Base-by-base conservation (phyloP, 2,888 invertebrate genomes). In the Parnassius mnemosyne region DNA sequence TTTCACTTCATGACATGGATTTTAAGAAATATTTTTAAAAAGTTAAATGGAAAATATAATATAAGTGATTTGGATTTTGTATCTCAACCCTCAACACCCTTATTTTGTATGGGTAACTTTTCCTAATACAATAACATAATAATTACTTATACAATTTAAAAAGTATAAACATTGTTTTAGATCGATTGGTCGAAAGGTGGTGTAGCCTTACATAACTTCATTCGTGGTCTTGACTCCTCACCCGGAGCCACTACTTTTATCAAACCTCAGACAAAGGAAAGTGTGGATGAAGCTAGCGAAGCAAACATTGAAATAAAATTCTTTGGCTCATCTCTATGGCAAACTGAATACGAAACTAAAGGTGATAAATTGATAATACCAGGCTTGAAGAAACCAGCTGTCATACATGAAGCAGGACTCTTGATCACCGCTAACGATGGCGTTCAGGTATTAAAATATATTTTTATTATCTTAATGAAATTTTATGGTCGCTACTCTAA, bases 151-250 rank as follows among this genome's bases (percentile, higher is more conserved):
- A 34, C 34, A 34, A 34, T 34, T 34, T 34, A 34, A 34, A 34
- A 1, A n/a, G 25, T 53, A 44, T 25, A 3, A 46, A 47, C 58
- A 44, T 51, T 49, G 16, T 34, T 34, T n/a, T 72, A 94, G 94
- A 93, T 97, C 61, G 93, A 96, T 75, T 95, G 95, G 91, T 89
- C 92, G 0, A 94, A 95, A 81, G 84, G 94, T 0, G 96, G 95
- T 0, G 76, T 92, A 46, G 93, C 94, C n/a, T 89, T 99, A 5
- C 98, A 98, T 89, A 97, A 99, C 83, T 99, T 98, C 79, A 96
- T 99, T 69, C 93, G 99, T 20, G 98, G 97, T 0, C 92, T 98
- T 75, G 99, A 99, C 81, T 98, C 98, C 3, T 97, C 97, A 0
- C 99, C 99, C 0, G 99, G 99, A 0, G 98, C 99, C 0, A 95